phyloP scores from a whole-genome alignment of 2,888 invertebrate genomes.

The Chrysolina haemoptera region DNA sequence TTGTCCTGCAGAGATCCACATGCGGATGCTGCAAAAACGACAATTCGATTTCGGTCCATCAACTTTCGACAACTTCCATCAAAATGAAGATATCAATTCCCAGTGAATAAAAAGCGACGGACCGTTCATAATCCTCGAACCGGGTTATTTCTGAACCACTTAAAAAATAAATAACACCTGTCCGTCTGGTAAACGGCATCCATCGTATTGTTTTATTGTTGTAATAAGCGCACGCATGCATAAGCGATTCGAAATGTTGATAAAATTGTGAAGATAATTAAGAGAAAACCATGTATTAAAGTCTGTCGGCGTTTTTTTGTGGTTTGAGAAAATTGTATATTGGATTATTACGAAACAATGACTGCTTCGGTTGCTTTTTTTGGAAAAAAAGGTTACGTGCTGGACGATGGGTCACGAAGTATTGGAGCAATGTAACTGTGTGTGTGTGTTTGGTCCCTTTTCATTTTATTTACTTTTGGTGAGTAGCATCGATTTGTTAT shows the following conservation, averaged over 20 bases:
- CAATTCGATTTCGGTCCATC: not conserved
- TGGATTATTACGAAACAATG: slow-evolving; percentile 49
- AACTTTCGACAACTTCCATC: not conserved
- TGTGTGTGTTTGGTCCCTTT: not conserved
- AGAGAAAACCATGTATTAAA: slow-evolving; percentile 40
- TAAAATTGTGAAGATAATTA: slow-evolving; percentile 41
- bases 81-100: slow-evolving; percentile 22
- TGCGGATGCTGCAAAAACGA: not conserved
- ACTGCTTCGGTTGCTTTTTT: slow-evolving; percentile 1
- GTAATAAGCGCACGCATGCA: slow-evolving; percentile 27
- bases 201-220: slow-evolving; percentile 15
- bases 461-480: not conserved
- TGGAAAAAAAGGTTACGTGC: not conserved
- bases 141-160: slow-evolving; percentile 15
- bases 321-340: slow-evolving; percentile 51
- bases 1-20: too few relatives aligned
- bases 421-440: slow-evolving; percentile 6
- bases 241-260: slow-evolving; percentile 30
- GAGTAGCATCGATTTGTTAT: not conserved
- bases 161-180: slow-evolving; percentile 22
- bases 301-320: slow-evolving; percentile 36
- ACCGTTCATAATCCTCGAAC: slow-evolving; percentile 17
- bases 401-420: slow-evolving; percentile 4
- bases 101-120: slow-evolving; percentile 7
- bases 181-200: slow-evolving; percentile 20